Evolutionary conservation across 2,113 vertebrate genomes (phyloP).

Genomic region (Pseudopipra pipra): DNA sequence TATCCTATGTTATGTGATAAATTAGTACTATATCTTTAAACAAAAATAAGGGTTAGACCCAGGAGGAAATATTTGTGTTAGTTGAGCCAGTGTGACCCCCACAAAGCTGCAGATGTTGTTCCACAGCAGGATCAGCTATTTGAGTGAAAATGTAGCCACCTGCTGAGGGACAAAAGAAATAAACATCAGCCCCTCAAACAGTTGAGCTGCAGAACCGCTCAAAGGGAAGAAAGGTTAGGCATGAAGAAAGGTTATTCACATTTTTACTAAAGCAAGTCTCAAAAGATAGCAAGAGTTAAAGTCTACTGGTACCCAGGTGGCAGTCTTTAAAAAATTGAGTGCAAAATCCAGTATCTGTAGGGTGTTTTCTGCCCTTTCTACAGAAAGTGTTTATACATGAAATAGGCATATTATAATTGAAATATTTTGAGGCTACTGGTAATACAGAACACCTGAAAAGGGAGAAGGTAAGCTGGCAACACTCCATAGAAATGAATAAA

Average conservation of each 20-base stretch:
- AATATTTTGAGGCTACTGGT: slow-evolving; percentile 11
- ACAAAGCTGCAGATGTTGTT: slow-evolving; percentile 32
- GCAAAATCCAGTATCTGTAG: background rate
- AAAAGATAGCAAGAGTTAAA: background rate
- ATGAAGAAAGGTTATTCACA: background rate
- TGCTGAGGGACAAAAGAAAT: slow-evolving; percentile 50
- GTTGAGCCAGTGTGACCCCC: background rate
- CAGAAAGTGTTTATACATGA: background rate
- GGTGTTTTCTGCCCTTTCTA: background rate
- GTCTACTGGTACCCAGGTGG: background rate
- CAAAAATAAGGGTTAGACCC: background rate
- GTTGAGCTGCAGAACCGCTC: background rate
- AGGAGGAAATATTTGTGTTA: slow-evolving; percentile 9
- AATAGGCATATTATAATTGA: background rate
- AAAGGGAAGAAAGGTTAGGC: background rate
- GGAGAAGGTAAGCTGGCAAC: background rate
- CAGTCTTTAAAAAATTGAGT: background rate
- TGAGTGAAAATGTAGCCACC: slow-evolving; percentile 36
- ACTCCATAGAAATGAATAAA: background rate
- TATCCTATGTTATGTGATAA: background rate
- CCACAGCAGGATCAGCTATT: slow-evolving; percentile 42
- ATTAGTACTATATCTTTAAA: background rate
- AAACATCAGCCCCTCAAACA: slow-evolving; percentile 24
- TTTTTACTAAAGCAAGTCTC: background rate
- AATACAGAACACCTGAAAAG: background rate